Evolutionary conservation across 2,113 vertebrate genomes (phyloP), one percentile per base, ranked within the genome.

Genomic region (Dendropsophus ebraccatus): DNA sequence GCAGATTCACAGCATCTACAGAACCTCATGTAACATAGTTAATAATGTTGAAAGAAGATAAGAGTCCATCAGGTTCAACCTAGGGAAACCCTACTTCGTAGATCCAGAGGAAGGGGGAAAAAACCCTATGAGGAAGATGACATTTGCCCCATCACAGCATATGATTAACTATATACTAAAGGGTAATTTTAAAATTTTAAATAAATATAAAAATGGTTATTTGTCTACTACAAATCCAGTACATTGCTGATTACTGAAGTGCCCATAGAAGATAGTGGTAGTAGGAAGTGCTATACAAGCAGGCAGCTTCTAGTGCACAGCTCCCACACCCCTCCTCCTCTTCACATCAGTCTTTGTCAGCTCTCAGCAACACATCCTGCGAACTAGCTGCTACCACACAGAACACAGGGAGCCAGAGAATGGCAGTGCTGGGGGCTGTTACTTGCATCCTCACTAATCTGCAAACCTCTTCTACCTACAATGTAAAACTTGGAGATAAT

Each of bases 351-450:
- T 52, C 83, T 74, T 75, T 65, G 45, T 77, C 73, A 54, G 70
- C 72, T 49, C 82, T 58, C 82, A 65, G 78, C 78, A 62, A 58
- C 82, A 84, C 82, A 84, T 75, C 82, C 82, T 45, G 62, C 30
- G 19, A 72, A 72, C 82, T 74, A 60, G 82, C 50, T 70, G 28
- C 78, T 65, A 65, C 41, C 32, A 74, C 69, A 83, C 82, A 74
- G 35, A 79, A 45, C 32, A 69, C 60, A 70, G 84, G 74, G 73
- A 79, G 25, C 41, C 23, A 41, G 47, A 60, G 84, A 11, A 74
- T 84, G 70, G 82, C 69, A 84, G 56, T 23, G n/a, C 52, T 76
- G 37, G 11, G 35, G 50, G 41, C 62, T 69, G 62, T 28, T 52
- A 13, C 62, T 52, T 52, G 23, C 62, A 30, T 69, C 62, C 47